A percentile compares a stretch with the other conserved stretches of the same genome.
Evolutionary conservation across 2,888 invertebrate species (phyloP).

Genomic region (Agriopis aurantiaria): DNA sequence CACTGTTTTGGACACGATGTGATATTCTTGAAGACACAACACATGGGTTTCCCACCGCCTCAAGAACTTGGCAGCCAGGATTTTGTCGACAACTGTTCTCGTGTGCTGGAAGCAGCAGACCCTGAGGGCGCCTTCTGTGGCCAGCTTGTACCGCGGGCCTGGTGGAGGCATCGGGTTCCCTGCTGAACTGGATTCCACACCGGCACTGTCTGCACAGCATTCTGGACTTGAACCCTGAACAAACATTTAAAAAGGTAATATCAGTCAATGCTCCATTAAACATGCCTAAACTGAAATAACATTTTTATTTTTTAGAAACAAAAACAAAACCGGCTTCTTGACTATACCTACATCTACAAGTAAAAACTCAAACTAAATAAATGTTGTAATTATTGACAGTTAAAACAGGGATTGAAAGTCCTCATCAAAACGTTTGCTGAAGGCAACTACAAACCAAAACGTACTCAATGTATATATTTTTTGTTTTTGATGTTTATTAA

Average conservation of each 20-base stretch:
- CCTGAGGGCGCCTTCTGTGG: slow-evolving; percentile 90
- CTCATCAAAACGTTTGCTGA: too few relatives aligned
- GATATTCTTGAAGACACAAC: slow-evolving; percentile 88
- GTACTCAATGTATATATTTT: too few relatives aligned
- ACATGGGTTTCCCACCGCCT: slow-evolving; percentile 92
- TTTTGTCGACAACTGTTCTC: slow-evolving; percentile 92
- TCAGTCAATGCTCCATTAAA: background rate
- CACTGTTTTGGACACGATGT: slow-evolving; percentile 91
- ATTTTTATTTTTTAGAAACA: too few relatives aligned
- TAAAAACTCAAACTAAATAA: too few relatives aligned
- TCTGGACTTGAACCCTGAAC: slow-evolving; percentile 84
- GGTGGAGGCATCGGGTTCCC: slow-evolving; percentile 77
- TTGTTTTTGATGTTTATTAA: too few relatives aligned
- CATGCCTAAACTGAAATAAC: background rate
- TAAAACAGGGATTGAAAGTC: too few relatives aligned
- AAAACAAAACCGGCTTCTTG: too few relatives aligned
- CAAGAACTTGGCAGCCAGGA: slow-evolving; percentile 91
- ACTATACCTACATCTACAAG: too few relatives aligned
- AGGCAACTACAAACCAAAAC: too few relatives aligned
- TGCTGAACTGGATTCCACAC: slow-evolving; percentile 68
- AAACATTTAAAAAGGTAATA: slow-evolving; percentile 25
- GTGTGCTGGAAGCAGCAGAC: slow-evolving; percentile 92
- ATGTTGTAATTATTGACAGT: too few relatives aligned
- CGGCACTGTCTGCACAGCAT: slow-evolving; percentile 79
- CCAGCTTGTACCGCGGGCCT: slow-evolving; percentile 89